Conservation (phyloP, 2,113 vertebrate genomes). For the Dipodomys merriami region DNA sequence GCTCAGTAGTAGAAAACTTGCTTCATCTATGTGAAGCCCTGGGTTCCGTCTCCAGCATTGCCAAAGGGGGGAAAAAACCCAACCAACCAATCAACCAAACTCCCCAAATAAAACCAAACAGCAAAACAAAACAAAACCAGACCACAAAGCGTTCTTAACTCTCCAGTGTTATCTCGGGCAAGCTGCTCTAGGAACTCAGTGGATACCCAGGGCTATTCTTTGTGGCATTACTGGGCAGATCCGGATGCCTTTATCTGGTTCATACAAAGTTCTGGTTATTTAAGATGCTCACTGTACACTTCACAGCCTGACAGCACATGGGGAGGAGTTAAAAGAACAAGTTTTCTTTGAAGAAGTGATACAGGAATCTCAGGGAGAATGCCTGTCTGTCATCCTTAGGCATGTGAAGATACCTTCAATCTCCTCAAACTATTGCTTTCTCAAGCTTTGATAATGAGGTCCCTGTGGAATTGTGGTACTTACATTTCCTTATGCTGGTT, state of each 20-base stretch:
- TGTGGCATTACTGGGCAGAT: no score
- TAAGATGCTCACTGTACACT: background rate
- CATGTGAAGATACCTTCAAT: fast-evolving
- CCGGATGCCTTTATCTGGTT: background rate
- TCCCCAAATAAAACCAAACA: background rate
- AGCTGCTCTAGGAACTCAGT: background rate
- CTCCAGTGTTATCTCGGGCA: background rate
- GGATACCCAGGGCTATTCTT: no score
- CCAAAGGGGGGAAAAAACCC: background rate
- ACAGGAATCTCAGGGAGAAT: no score
- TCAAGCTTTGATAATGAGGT: background rate
- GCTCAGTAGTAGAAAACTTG: background rate
- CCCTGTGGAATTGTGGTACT: background rate
- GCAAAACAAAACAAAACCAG: background rate
- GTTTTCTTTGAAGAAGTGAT: background rate
- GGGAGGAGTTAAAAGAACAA: background rate
- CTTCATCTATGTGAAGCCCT: background rate
- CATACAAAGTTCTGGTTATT: fast-evolving
- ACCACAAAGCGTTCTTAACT: background rate
- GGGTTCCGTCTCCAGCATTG: background rate
- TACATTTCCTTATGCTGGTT: background rate
- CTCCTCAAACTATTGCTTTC: background rate
- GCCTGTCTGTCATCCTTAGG: fast-evolving
- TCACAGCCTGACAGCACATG: background rate
- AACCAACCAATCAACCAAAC: background rate